These are phyloP conservation scores for Caenorhabditis sp. DNA, from an alignment of 2,888 invertebrate genomes.

Conservation along the genomic window DNA sequence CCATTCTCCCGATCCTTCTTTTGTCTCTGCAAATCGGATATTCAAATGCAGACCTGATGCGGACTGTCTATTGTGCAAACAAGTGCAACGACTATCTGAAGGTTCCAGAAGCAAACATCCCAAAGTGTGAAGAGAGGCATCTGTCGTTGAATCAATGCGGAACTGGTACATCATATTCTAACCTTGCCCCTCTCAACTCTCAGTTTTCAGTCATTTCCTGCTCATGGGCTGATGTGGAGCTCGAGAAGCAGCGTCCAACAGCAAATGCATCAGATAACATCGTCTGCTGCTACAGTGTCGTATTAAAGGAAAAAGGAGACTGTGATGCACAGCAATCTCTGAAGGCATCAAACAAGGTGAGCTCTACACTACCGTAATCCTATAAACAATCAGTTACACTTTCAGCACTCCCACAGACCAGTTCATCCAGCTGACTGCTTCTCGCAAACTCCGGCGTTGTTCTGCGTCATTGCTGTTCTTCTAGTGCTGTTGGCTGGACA, in stretches of 20 bases:
- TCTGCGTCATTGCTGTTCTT: slow-evolving; percentile 47
- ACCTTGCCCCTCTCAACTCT: not conserved
- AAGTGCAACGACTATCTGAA: slow-evolving; percentile 68
- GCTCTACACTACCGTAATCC: not conserved
- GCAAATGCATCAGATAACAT: slow-evolving; percentile 67
- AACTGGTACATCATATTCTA: slow-evolving; percentile 50
- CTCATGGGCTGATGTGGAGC: slow-evolving; percentile 67
- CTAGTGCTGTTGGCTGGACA: slow-evolving; percentile 40
- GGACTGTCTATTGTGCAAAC: slow-evolving; percentile 67
- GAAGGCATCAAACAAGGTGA: slow-evolving; percentile 10
- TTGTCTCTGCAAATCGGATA: slow-evolving; percentile 14
- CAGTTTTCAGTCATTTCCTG: slow-evolving; percentile 67
- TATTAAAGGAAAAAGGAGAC: slow-evolving; percentile 69
- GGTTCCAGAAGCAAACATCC: slow-evolving; percentile 66
- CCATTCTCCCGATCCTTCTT: slow-evolving; percentile 1
- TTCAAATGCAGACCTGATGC: slow-evolving; percentile 53
- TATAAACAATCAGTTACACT: not conserved
- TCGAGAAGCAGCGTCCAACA: slow-evolving; percentile 65
- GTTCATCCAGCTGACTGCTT: slow-evolving; percentile 21
- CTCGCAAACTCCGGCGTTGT: slow-evolving; percentile 48
- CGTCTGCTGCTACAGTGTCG: slow-evolving; percentile 67
- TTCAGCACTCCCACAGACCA: slow-evolving; percentile 24
- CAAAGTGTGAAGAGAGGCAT: slow-evolving; percentile 63
- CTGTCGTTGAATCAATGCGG: slow-evolving; percentile 69
- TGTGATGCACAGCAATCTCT: slow-evolving; percentile 62